Evolutionary conservation across 2,888 invertebrate genomes (phyloP), one percentile per base, ranked within the genome.

Genomic region (Xanthorhoe spadicearia): DNA sequence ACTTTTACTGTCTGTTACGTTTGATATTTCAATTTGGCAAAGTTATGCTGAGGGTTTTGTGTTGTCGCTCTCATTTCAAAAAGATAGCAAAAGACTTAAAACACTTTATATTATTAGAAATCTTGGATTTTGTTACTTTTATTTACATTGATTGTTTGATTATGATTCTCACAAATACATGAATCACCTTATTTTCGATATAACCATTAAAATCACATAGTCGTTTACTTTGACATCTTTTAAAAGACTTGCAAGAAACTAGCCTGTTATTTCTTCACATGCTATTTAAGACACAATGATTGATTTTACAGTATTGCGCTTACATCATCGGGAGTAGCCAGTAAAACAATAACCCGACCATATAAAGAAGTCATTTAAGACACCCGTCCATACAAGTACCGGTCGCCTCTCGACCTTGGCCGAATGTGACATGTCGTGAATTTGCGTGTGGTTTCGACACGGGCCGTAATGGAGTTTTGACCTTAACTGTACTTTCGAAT

Each of bases 391-490:
- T 63, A 60, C 17, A 60, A 59, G 58, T 61, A 23, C 50, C 3
- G 38, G 13, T 43, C 13, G 65, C 28, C 56, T 23, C 58, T 57
- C 62, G 71, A 65, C 73, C 71, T 73, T 69, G 73, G 68, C 69
- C 67, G 64, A 63, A 48, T 69, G 61, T 61, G 62, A 65, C 65
- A 65, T 58, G 69, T 63, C 56, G 60, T 67, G 62, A 65, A 66
- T 59, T 71, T 60, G 55, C 64, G 38, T 60, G 69, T 50, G 43
- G 52, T 68, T 68, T 66, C 65, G 52, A 68, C 69, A 71, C 70
- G 56, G 57, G 64, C 23, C 13, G 52, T 50, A 38, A 28, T 48
- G 35, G 28, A 52, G 18, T 49, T 67, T 60, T 67, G 63, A 63
- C 56, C 63, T 64, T 48, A 61, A 48, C 55, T 63, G 60, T 67